Conservation (phyloP, 2,888 invertebrate genomes). For the Calephelis perditalis region DNA sequence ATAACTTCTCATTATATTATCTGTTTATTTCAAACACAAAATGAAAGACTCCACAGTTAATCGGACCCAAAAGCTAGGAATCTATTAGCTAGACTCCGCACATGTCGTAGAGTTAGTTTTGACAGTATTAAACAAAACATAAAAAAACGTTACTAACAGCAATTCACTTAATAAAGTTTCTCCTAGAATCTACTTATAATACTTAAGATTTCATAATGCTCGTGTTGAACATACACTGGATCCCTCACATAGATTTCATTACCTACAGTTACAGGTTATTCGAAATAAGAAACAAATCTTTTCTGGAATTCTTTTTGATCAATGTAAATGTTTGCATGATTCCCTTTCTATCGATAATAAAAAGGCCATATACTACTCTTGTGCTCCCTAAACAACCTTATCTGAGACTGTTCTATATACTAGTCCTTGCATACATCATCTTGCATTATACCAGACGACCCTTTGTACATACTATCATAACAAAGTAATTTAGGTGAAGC, state of each 20-base stretch:
- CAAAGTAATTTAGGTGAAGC: constrained; percentile 55
- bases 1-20: constrained; percentile 47
- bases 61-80: constrained; percentile 65
- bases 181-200: constrained; percentile 69
- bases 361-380: constrained; percentile 52
- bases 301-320: constrained; percentile 50
- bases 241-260: constrained; percentile 73
- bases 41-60: constrained; percentile 70
- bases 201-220: constrained; percentile 66
- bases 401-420: constrained; percentile 43
- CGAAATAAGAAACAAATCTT: constrained; percentile 64
- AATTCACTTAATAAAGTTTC: constrained; percentile 60
- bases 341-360: constrained; percentile 54
- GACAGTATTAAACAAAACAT: constrained; percentile 74
- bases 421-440: constrained; percentile 69
- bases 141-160: constrained; percentile 71
- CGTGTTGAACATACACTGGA: constrained; percentile 63
- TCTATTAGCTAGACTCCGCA: constrained; percentile 60
- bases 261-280: constrained; percentile 62
- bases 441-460: constrained; percentile 63
- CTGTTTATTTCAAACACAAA: constrained; percentile 76
- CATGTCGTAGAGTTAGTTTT: constrained; percentile 68
- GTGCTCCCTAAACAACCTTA: constrained; percentile 64
- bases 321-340: constrained; percentile 66
- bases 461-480: constrained; percentile 66